phyloP scores from a whole-genome alignment of 2,797 vertebrate genomes.

The Echeneis naucrates region DNA sequence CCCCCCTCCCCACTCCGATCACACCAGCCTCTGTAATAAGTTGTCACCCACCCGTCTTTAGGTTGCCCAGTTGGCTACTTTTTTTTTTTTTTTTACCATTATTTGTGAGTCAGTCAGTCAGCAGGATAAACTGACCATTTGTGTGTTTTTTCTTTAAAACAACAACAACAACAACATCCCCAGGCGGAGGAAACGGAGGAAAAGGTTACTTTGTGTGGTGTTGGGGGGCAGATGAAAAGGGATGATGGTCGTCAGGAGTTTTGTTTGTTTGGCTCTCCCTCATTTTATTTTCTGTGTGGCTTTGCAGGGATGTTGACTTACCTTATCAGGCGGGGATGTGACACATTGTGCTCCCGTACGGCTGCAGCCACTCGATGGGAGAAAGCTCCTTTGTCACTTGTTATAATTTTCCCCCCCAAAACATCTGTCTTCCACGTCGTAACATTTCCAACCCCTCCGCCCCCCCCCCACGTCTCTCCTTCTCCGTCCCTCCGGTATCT shows the following conservation, averaged over 20 bases:
- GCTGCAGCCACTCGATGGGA: slow-evolving; percentile 35
- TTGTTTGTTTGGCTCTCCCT: slow-evolving; percentile 60
- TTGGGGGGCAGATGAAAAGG: slow-evolving; percentile 19
- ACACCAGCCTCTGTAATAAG: slow-evolving; percentile 57
- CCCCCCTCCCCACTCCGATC: slow-evolving; percentile 43
- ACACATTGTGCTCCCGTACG: slow-evolving; percentile 67
- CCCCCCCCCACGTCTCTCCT: no score
- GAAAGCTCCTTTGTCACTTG: slow-evolving; percentile 52
- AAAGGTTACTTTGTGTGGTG: slow-evolving; percentile 24
- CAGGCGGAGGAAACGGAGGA: slow-evolving; percentile 25
- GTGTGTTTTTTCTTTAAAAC: slow-evolving; percentile 14
- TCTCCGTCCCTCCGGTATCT: not conserved
- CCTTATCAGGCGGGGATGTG: slow-evolving; percentile 73
- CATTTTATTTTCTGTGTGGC: slow-evolving; percentile 23
- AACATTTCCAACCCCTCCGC: not conserved
- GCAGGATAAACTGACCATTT: slow-evolving; percentile 45
- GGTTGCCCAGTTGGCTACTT: slow-evolving; percentile 47
- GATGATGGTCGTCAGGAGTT: slow-evolving; percentile 59
- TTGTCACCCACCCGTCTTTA: slow-evolving; percentile 58
- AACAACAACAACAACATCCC: no score
- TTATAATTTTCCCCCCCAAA: slow-evolving; percentile 8
- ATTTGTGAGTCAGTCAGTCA: slow-evolving; percentile 37
- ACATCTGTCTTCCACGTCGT: slow-evolving; percentile 34
- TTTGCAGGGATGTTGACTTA: slow-evolving; percentile 60
- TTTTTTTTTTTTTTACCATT: slow-evolving; percentile 53